A percentile compares a stretch with the other conserved stretches of the same genome.
Evolutionary conservation across 2,888 invertebrate genomes (phyloP).

Genomic region (Germaria angustata): DNA sequence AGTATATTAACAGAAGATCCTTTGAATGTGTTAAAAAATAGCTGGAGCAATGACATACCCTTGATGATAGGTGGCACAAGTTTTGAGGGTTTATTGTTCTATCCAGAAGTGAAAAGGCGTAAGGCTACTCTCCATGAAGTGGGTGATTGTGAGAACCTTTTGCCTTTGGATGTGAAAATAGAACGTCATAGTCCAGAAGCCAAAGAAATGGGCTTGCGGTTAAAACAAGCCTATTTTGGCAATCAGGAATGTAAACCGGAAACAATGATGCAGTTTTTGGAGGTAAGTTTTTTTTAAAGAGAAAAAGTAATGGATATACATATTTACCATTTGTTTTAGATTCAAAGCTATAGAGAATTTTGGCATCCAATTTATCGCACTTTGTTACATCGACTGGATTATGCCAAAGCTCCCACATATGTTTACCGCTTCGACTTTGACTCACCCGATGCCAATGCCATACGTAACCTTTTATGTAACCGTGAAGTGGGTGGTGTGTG

Average conservation of each 20-base stretch:
- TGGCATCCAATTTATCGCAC: slow-evolving; percentile 78
- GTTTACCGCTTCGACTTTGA: slow-evolving; percentile 79
- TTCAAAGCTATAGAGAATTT: slow-evolving; percentile 76
- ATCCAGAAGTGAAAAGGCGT: slow-evolving; percentile 76
- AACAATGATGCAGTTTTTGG: slow-evolving; percentile 78
- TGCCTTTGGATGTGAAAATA: slow-evolving; percentile 73
- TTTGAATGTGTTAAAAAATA: slow-evolving; percentile 70
- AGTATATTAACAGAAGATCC: slow-evolving; percentile 74
- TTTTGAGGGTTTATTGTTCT: slow-evolving; percentile 77
- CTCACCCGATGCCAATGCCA: slow-evolving; percentile 74
- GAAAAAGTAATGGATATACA: too few species aligned
- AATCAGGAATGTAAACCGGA: slow-evolving; percentile 74
- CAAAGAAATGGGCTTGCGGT: slow-evolving; percentile 70
- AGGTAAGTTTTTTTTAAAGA: slow-evolving; percentile 64
- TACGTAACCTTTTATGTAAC: slow-evolving; percentile 75
- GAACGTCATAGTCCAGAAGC: slow-evolving; percentile 69
- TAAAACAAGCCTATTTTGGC: slow-evolving; percentile 75
- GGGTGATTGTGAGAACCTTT: slow-evolving; percentile 73
- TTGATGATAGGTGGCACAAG: slow-evolving; percentile 77
- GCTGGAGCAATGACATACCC: slow-evolving; percentile 78
- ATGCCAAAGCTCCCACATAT: slow-evolving; percentile 75
- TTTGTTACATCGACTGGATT: slow-evolving; percentile 71
- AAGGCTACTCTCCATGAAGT: slow-evolving; percentile 75
- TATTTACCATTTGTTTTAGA: slow-evolving; percentile 31
- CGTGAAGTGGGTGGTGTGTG: slow-evolving; percentile 74